Percentiles rank a stretch among this genome's conserved stretches.
Conservation (phyloP, 2,888 invertebrate genomes). For the Meiosimyza platycephala region DNA sequence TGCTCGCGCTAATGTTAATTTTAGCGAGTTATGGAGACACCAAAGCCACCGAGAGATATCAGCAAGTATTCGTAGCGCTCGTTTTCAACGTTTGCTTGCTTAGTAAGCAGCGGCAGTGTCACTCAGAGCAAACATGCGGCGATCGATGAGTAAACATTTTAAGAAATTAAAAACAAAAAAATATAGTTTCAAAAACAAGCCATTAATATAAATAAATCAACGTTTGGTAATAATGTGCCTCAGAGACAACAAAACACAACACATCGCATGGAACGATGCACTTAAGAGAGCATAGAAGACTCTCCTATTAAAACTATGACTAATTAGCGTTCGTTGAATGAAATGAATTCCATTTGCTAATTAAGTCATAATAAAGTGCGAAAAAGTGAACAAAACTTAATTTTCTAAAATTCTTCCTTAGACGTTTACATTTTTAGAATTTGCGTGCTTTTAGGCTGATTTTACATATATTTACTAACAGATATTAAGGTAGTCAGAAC, state of each 20-base stretch:
- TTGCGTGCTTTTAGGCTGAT: too few relatives aligned
- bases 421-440: too few relatives aligned
- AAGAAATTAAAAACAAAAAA: slow-evolving; percentile 8
- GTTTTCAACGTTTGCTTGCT: neutral
- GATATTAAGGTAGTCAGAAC: too few relatives aligned
- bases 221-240: slow-evolving; percentile 1
- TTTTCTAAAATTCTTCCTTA: too few relatives aligned
- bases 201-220: slow-evolving; percentile 15
- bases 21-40: slow-evolving; percentile 17
- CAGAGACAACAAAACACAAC: neutral
- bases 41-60: slow-evolving; percentile 19
- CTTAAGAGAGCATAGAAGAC: neutral
- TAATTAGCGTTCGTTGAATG: slow-evolving; percentile 4
- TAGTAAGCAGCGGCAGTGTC: neutral
- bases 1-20: slow-evolving; percentile 31
- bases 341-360: too few relatives aligned
- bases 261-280: neutral
- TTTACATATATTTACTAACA: too few relatives aligned
- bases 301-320: neutral
- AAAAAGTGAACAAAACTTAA: too few relatives aligned
- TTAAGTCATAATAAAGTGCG: too few relatives aligned
- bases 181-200: neutral
- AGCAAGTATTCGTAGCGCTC: neutral
- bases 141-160: slow-evolving; percentile 26
- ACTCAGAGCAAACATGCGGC: neutral